Evolutionary conservation across 2,888 invertebrate genomes (phyloP).

Genomic region (Sympetrum striolatum): DNA sequence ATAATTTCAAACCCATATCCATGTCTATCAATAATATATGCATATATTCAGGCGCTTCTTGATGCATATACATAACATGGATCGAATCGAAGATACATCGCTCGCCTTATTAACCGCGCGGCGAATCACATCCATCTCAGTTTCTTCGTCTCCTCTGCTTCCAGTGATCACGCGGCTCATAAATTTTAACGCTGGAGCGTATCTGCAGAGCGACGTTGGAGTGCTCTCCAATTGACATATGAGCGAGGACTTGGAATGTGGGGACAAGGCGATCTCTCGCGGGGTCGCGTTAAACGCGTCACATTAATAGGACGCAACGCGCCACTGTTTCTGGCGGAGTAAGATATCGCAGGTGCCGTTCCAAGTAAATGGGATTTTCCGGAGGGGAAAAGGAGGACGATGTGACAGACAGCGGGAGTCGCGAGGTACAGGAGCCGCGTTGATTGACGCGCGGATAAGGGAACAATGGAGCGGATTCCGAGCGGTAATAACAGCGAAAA

Average conservation of each 20-base stretch:
- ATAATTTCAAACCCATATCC: no score
- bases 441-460: not conserved
- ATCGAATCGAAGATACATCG: no score
- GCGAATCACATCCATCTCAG: no score
- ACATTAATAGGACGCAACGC: constrained; percentile 20
- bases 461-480: not conserved
- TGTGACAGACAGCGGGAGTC: not conserved
- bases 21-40: no score
- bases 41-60: no score
- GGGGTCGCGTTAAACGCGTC: not conserved
- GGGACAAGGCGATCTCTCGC: not conserved
- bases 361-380: not conserved
- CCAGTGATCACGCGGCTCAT: not conserved
- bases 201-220: not conserved
- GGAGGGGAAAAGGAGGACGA: not conserved
- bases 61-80: no score
- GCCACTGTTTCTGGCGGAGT: not conserved
- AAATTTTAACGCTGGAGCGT: not conserved
- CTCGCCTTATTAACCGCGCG: no score
- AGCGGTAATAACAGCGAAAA: no score
- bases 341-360: not conserved
- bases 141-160: no score
- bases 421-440: not conserved
- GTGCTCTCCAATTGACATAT: not conserved
- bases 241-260: not conserved